A percentile compares a stretch with the other conserved stretches of the same genome.
Evolutionary conservation across 2,888 invertebrate species (phyloP).

Genomic region (Stenichneumon culpator): DNA sequence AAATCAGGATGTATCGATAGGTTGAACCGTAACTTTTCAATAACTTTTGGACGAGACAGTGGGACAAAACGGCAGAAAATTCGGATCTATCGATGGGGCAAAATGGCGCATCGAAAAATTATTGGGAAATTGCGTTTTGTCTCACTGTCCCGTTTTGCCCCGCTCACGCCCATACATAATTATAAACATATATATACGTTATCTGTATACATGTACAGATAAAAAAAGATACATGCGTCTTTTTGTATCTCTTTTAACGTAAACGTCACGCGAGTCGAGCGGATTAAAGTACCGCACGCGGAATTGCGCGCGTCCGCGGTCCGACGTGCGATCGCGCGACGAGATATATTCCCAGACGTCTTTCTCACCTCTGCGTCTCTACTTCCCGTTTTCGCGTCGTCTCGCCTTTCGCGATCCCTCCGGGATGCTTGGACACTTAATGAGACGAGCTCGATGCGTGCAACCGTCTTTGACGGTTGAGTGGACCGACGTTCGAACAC

Average conservation of each 20-base stretch:
- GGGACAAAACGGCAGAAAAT: too few species aligned
- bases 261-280: constrained; percentile 9
- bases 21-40: neutral
- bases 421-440: neutral
- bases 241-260: neutral
- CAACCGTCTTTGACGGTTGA: constrained; percentile 3
- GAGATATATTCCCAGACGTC: constrained; percentile 44
- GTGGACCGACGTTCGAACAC: neutral
- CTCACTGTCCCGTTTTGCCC: too few species aligned
- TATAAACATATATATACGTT: neutral
- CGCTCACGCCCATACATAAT: neutral
- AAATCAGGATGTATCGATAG: too few species aligned
- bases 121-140: too few species aligned
- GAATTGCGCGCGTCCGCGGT: constrained; percentile 41
- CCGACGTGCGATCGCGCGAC: constrained; percentile 16
- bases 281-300: constrained; percentile 41
- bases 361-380: constrained; percentile 37
- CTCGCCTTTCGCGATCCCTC: constrained; percentile 30
- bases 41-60: neutral
- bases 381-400: constrained; percentile 8
- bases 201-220: neutral
- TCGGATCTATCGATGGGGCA: too few species aligned
- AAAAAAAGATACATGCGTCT: too few species aligned
- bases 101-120: too few species aligned
- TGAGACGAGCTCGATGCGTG: constrained; percentile 17